These are phyloP conservation scores for Homarus gammarus DNA, from an alignment of 2,888 invertebrate genomes.

Conservation along the genomic window DNA sequence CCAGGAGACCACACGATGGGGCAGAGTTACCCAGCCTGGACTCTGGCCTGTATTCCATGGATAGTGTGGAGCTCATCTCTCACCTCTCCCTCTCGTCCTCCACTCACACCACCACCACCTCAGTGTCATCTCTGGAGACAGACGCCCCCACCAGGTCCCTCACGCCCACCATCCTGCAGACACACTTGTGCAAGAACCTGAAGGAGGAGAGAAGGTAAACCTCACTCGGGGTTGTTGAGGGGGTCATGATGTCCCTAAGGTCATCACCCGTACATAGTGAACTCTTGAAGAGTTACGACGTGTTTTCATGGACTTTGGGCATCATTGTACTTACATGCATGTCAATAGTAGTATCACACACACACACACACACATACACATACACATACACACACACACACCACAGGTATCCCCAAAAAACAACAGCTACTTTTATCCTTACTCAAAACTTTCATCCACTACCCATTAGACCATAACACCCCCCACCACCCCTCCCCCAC, in stretches of 20 bases:
- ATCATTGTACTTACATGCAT: background rate
- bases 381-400: too few relatives aligned
- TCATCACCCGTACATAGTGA: too few relatives aligned
- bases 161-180: conserved; percentile 50
- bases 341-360: too few relatives aligned
- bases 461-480: too few relatives aligned
- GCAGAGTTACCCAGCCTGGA: conserved; percentile 25
- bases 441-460: too few relatives aligned
- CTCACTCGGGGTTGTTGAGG: too few relatives aligned
- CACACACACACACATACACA: too few relatives aligned
- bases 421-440: too few relatives aligned
- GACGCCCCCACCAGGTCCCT: background rate
- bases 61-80: conserved; percentile 4
- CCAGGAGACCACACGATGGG: background rate
- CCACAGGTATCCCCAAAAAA: conserved; percentile 14
- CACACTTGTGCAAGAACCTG: conserved; percentile 50
- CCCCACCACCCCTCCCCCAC: too few relatives aligned
- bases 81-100: conserved; percentile 13
- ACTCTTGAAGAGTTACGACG: background rate
- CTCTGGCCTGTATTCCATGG: conserved; percentile 33
- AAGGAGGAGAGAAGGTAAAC: conserved; percentile 38
- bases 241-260: too few relatives aligned
- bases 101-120: background rate
- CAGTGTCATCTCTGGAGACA: background rate
- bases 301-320: too few relatives aligned